Evolutionary conservation across 2,888 invertebrate genomes (phyloP), one percentile per base, ranked within the genome.

Genomic region (Idaea dimidiata): DNA sequence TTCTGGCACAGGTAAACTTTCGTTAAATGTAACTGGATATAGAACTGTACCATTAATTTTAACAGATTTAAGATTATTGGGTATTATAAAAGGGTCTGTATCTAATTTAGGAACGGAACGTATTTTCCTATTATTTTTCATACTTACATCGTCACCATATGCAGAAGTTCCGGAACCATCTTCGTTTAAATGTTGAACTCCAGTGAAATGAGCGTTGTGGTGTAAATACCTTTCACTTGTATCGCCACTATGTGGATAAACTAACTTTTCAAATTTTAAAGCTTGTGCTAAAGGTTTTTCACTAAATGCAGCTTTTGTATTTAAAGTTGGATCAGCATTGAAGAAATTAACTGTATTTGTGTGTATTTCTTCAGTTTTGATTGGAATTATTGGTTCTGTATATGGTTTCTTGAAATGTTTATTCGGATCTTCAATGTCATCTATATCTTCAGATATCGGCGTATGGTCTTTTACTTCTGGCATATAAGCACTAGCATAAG

Each of bases 111-210:
- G 82, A 73, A 70, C 67, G 55, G 64, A 66, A 74, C 76, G 81
- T 68, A 70, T 76, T 16, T 72, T 72, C 17, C 71, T 77, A 63
- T 64, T 67, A 55, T 66, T 73, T 64, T 60, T 63, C 65, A 79
- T 89, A 91, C 91, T 91, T 88, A 92, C 91, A 71, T 86, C 83
- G 17, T 87, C 86, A 60, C 82, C 86, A 60, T 87, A 89, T 0
- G 90, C 91, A 18, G 91, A 86, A 0, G 87, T 82, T 61, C 84
- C 88, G 1, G 82, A 82, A 0, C 91, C 91, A 67, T 91, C 90
- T 68, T 82, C 82, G 62, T 78, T 75, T 66, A 91, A 78, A 77
- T 89, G 91, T 61, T 88, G 88, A 4, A 91, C 79, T 16, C 89
- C 91, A 31, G 77, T 75, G 17, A 77, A 78, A 61, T 86, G 79